A percentile compares a stretch with the other conserved stretches of the same genome.
phyloP scores from a whole-genome alignment of 2,797 vertebrate genomes.

The Tolypeutes matacus region DNA sequence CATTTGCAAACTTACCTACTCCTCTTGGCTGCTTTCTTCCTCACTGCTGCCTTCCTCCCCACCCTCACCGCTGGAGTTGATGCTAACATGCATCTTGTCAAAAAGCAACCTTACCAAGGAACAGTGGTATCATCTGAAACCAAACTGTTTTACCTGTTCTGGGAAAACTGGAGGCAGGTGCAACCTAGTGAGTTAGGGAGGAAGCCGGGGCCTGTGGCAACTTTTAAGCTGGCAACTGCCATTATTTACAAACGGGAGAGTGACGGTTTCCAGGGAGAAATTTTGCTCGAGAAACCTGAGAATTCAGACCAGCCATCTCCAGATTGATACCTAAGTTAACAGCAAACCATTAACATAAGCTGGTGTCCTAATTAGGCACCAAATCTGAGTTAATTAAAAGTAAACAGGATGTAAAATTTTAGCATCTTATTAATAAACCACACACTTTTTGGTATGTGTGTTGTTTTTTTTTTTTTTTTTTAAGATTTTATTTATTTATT shows the following conservation, averaged over 20 bases:
- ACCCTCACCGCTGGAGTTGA: not conserved
- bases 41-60: not conserved
- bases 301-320: conserved; percentile 58
- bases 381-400: conserved; percentile 75
- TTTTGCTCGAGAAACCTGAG: conserved; percentile 50
- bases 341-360: conserved; percentile 20
- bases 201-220: conserved; percentile 49
- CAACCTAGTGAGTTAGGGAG: conserved; percentile 58
- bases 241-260: conserved; percentile 73
- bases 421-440: conserved; percentile 55
- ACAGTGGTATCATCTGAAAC: conserved; percentile 54
- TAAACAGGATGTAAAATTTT: conserved; percentile 57
- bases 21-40: not conserved
- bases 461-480: too few species aligned
- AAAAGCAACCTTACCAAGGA: not conserved
- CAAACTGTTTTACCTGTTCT: conserved; percentile 57
- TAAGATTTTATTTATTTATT: too few species aligned
- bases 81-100: not conserved
- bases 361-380: conserved; percentile 63
- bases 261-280: conserved; percentile 53
- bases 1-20: conserved; percentile 63
- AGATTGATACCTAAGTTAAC: conserved; percentile 61
- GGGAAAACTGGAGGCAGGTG: conserved; percentile 77
- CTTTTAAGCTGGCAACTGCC: conserved; percentile 40
- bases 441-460: not conserved